These are phyloP conservation scores for Heliconius melpomene DNA, from an alignment of 1,140 invertebrate species.

Conservation along the genomic window DNA sequence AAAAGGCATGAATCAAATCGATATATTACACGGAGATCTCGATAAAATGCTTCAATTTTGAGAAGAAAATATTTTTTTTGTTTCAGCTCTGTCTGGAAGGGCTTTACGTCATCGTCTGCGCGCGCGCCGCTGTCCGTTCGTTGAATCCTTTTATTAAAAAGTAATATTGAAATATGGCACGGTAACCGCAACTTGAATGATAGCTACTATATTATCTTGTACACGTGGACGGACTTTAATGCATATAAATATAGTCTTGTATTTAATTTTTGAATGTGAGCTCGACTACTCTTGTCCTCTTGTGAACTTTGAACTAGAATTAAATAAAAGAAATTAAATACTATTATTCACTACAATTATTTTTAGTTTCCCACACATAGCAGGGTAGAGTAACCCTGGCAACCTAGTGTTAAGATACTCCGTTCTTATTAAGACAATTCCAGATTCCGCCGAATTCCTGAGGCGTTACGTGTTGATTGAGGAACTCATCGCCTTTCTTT, in stretches of 20 bases:
- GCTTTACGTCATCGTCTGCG: slow-evolving; percentile 69
- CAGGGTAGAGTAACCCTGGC: no score
- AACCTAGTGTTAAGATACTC: no score
- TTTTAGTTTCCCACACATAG: no score
- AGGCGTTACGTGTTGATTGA: no score
- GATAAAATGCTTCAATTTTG: slow-evolving; percentile 51
- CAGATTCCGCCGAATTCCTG: no score
- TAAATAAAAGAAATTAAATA: no score
- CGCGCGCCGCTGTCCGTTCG: slow-evolving; percentile 48
- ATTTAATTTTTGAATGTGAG: neutral
- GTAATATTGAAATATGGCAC: slow-evolving; percentile 40
- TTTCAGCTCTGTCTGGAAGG: slow-evolving; percentile 44
- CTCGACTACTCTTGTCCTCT: neutral
- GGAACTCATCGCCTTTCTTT: no score
- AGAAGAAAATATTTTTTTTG: slow-evolving; percentile 46
- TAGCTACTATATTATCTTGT: slow-evolving; percentile 29
- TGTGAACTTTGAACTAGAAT: neutral
- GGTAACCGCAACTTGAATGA: slow-evolving; percentile 41
- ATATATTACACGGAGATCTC: slow-evolving; percentile 46
- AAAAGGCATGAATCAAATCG: neutral
- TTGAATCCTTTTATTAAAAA: slow-evolving; percentile 51
- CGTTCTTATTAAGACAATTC: no score
- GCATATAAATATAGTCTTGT: neutral
- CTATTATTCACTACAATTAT: no score
- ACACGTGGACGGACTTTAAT: slow-evolving; percentile 11